Evolutionary conservation across 1,140 invertebrate species (phyloP).

Genomic region (Hylaeus volcanicus): DNA sequence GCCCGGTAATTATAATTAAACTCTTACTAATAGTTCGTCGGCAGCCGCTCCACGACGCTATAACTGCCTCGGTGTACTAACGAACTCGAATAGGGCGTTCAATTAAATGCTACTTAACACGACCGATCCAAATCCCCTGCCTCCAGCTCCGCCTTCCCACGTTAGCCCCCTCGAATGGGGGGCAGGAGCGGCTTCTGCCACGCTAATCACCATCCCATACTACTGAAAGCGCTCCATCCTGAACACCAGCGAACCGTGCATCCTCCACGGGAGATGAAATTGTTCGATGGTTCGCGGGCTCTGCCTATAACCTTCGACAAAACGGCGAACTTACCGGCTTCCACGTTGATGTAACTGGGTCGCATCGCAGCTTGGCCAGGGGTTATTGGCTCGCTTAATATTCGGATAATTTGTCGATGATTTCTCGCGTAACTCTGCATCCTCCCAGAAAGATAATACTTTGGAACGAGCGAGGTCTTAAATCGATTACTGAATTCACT

Average conservation of each 20-base stretch:
- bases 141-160: conserved; percentile 25
- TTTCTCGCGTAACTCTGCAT: background rate
- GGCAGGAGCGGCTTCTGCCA: conserved; percentile 24
- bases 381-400: conserved; percentile 42
- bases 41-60: conserved; percentile 45
- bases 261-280: conserved; percentile 59
- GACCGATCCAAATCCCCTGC: conserved; percentile 33
- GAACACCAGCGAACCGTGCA: conserved; percentile 13
- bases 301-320: conserved; percentile 21
- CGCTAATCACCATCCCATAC: conserved; percentile 51
- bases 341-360: conserved; percentile 40
- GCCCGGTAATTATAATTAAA: conserved; percentile 70
- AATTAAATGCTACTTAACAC: conserved; percentile 74
- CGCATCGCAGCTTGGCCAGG: background rate
- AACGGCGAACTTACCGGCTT: conserved; percentile 37
- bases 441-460: background rate
- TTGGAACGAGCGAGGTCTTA: background rate
- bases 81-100: conserved; percentile 72
- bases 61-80: conserved; percentile 69
- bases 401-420: conserved; percentile 40
- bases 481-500: background rate
- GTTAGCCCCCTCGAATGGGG: background rate
- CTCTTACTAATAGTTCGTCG: conserved; percentile 67
- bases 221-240: conserved; percentile 1
- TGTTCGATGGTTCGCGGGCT: conserved; percentile 39